Conservation (phyloP, 2,113 vertebrate species). For the Cryptoleucopteryx plumbea region DNA sequence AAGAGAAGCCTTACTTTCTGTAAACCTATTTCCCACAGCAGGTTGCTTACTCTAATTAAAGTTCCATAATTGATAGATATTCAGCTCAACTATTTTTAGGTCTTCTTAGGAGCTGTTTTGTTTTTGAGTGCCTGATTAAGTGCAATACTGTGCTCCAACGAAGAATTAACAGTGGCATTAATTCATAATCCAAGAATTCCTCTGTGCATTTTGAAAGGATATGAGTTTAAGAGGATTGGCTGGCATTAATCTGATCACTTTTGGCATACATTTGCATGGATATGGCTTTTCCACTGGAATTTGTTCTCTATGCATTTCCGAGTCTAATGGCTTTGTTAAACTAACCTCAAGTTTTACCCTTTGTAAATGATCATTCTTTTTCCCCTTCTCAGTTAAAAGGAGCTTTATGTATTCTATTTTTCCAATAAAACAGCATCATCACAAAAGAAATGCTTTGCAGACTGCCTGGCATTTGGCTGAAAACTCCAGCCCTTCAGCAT, state of each 20-base stretch:
- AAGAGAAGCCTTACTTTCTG: not conserved
- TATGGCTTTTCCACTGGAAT: conserved; percentile 33
- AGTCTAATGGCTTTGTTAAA: not conserved
- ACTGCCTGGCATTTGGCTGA: not conserved
- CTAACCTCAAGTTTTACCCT: not conserved
- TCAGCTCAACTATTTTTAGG: conserved; percentile 33
- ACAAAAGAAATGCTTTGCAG: not conserved
- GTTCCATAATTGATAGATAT: conserved; percentile 28
- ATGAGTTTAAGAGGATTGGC: conserved; percentile 62
- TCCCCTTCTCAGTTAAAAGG: not conserved
- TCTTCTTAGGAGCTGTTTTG: conserved; percentile 3
- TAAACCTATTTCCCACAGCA: conserved; percentile 23
- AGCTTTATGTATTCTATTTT: not conserved
- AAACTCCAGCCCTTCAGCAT: not conserved
- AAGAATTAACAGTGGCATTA: conserved; percentile 41
- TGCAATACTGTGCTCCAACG: conserved; percentile 16
- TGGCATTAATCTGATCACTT: conserved; percentile 60
- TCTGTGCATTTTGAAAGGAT: conserved; percentile 59
- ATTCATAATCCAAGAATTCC: conserved; percentile 59
- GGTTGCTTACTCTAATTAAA: conserved; percentile 31
- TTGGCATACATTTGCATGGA: conserved; percentile 46
- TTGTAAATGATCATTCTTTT: not conserved
- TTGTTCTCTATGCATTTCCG: not conserved
- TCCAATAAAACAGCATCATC: not conserved
- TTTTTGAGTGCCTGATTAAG: conserved; percentile 32